Conservation (phyloP, 2,797 vertebrate genomes). For the Cetoscarus ocellatus region DNA sequence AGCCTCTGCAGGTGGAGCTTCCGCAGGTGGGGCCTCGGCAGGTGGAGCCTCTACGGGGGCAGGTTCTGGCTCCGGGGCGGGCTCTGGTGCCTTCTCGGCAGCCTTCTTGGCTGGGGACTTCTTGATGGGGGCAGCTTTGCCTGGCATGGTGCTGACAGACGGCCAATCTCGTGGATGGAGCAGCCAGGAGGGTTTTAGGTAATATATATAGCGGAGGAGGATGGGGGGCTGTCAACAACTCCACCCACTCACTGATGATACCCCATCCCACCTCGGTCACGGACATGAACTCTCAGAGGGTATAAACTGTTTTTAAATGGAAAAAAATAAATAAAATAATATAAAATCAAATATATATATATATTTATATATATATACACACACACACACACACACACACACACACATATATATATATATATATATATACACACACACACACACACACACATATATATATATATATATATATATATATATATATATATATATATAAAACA, state of each 20-base stretch:
- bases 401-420: too few relatives aligned
- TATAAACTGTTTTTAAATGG: too few relatives aligned
- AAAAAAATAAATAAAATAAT: too few relatives aligned
- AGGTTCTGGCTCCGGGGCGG: slow-evolving; percentile 34
- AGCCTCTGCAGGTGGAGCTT: slow-evolving; percentile 33
- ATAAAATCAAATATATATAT: too few relatives aligned
- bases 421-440: too few relatives aligned
- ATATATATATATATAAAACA: too few relatives aligned
- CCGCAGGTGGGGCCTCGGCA: slow-evolving; percentile 2
- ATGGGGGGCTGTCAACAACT: slow-evolving; percentile 48
- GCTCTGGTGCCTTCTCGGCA: slow-evolving; percentile 60
- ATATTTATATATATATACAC: too few relatives aligned
- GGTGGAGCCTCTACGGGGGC: slow-evolving; percentile 38
- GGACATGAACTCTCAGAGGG: too few relatives aligned
- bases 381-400: too few relatives aligned
- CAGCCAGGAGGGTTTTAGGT: slow-evolving; percentile 13
- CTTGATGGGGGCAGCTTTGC: slow-evolving; percentile 85
- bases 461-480: too few relatives aligned
- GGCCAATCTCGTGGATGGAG: slow-evolving; percentile 47
- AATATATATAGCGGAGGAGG: slow-evolving; percentile 70
- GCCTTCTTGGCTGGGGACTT: slow-evolving; percentile 80
- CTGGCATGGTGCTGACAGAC: slow-evolving; percentile 79
- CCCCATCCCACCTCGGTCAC: background rate
- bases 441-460: too few relatives aligned
- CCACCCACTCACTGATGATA: slow-evolving; percentile 72